Base-by-base conservation (phyloP, 2,797 vertebrate species). In the Sciaenops ocellatus region DNA sequence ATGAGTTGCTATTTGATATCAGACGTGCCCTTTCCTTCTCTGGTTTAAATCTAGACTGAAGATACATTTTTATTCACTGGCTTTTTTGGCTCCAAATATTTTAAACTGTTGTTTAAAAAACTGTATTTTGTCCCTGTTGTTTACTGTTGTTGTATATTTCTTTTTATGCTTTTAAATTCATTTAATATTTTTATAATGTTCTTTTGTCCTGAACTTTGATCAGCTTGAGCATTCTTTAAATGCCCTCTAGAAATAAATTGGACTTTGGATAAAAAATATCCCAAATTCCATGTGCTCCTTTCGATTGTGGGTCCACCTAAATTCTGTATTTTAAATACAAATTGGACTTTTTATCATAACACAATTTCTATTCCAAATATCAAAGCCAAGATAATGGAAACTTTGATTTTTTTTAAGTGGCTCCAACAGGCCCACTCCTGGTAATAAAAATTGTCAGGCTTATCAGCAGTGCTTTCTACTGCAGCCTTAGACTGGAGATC, bases 321-420 rank as follows among this genome's bases (percentile, higher is more conserved):
- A 77, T 22, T 56, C 54, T 44, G n/a, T 44, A 9, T 68, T 72
- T 76, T 26, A 28, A 65, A n/a, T 50, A 22, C 15, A 68, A 62
- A 62, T 16, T 3, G 0, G 18, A 2, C 0, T 54, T 34, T 80
- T 80, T 68, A 83, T 78, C 57, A 47, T 16, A 6, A 56, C 24
- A 51, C 9, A 1, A 38, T 44, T 13, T 79, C 30, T 26, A 10
- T 69, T 82, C 16, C 13, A 28, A 38, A 76, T 47, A 47, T 80
- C 34, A 86, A 85, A 86, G 63, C 18, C 60, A 51, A 59, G 44
- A 20, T 51, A 86, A 83, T 54, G 12, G 4, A 59, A 67, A 26
- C 52, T 83, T 80, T 52, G 64, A 75, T 83, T 72, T 64, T 22
- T 18, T 17, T 51, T 18, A 86, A 73, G 72, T 72, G 72, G 74